Conservation (phyloP, 2,113 vertebrate species). For the Phyllopteryx taeniolatus region DNA sequence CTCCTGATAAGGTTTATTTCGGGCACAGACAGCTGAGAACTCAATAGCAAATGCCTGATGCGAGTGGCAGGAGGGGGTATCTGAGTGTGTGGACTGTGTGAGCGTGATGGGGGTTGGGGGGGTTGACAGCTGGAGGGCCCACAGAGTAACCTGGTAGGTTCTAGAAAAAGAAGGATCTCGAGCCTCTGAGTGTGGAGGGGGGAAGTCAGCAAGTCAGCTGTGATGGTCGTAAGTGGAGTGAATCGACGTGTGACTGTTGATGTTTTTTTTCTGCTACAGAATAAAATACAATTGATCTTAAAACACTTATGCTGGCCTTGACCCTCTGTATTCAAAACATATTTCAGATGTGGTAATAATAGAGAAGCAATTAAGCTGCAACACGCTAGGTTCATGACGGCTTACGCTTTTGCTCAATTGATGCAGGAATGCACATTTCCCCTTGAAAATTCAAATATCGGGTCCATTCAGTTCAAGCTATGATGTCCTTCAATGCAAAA, state of each 20-base stretch:
- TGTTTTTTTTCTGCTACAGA: neutral
- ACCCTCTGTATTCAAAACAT: too few relatives aligned
- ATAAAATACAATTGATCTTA: too few relatives aligned
- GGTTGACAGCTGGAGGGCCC: constrained; percentile 62
- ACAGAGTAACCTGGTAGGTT: constrained; percentile 66
- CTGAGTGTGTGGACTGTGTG: neutral
- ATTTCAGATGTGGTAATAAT: too few relatives aligned
- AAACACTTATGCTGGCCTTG: too few relatives aligned
- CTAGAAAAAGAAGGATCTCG: constrained; percentile 64
- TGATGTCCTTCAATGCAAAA: too few relatives aligned
- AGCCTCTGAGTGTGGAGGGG: neutral
- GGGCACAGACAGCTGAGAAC: constrained; percentile 77
- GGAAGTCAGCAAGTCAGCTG: neutral
- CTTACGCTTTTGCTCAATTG: too few relatives aligned
- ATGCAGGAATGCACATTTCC: too few relatives aligned
- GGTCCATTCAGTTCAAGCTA: too few relatives aligned
- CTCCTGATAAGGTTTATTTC: constrained; percentile 74
- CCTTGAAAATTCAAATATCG: too few relatives aligned
- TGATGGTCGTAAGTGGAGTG: neutral
- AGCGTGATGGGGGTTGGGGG: neutral
- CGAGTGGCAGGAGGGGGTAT: constrained; percentile 28
- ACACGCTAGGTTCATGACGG: too few relatives aligned
- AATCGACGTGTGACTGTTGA: neutral
- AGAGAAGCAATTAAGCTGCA: too few relatives aligned
- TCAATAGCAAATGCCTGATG: constrained; percentile 67